Evolutionary conservation across 2,113 vertebrate genomes (phyloP).

Genomic region (Cygnus buccinator): DNA sequence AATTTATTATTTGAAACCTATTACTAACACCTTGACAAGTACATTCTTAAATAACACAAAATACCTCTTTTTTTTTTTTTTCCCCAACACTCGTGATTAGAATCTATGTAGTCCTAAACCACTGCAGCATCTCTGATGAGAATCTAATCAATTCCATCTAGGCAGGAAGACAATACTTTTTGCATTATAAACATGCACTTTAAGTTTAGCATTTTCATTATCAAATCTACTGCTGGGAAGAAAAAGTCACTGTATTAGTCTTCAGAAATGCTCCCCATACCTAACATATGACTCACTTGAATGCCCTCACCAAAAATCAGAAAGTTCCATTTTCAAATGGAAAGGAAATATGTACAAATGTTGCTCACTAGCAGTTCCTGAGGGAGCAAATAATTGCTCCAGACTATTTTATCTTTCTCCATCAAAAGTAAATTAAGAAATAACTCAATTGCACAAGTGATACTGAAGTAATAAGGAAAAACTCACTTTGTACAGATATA

Average conservation of each 20-base stretch:
- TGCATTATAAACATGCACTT: neutral
- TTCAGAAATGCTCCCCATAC: neutral
- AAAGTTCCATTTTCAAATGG: neutral
- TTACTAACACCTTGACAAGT: neutral
- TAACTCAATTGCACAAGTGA: neutral
- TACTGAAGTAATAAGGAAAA: neutral
- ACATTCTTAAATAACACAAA: neutral
- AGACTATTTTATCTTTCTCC: neutral
- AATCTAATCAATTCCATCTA: neutral
- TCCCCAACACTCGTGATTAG: neutral
- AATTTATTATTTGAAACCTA: neutral
- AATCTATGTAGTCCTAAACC: neutral
- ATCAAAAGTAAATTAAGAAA: neutral
- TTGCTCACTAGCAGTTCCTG: neutral
- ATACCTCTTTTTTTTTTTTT: neutral
- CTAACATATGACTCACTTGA: neutral
- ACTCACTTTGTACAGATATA: neutral
- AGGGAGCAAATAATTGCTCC: neutral
- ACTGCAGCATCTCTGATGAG: neutral
- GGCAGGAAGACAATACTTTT: neutral
- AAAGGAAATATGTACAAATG: neutral
- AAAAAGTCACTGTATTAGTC: neutral
- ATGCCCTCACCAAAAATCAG: neutral
- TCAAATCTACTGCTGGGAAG: neutral
- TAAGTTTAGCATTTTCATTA: neutral